Percentiles rank a stretch among this genome's conserved stretches.
Conservation (phyloP, 2,888 invertebrate species). For the Morinoia aosen region DNA sequence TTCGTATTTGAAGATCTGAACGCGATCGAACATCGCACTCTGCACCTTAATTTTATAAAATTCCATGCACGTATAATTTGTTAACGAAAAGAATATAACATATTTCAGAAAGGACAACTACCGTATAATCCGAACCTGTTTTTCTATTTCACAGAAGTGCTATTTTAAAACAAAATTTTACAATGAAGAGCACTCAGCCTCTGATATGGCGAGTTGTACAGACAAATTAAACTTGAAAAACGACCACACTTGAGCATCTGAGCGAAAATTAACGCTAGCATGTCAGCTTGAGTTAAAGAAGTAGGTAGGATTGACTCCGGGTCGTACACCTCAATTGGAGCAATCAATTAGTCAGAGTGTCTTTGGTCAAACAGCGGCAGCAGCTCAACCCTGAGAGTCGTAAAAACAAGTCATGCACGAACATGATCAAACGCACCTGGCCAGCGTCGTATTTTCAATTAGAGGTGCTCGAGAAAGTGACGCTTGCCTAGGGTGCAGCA, state of each 20-base stretch:
- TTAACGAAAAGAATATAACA: not conserved
- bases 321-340: not conserved
- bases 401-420: constrained; percentile 37
- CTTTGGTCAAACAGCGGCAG: constrained; percentile 15
- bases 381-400: constrained; percentile 18
- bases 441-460: not conserved
- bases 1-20: not conserved
- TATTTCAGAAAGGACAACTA: not conserved
- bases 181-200: no score
- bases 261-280: not conserved
- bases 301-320: not conserved
- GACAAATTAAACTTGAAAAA: no score
- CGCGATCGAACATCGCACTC: not conserved
- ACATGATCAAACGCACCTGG: constrained; percentile 23
- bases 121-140: not conserved
- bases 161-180: no score
- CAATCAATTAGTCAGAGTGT: constrained; percentile 21
- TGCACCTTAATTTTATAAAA: not conserved
- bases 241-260: no score
- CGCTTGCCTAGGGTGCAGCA: not conserved
- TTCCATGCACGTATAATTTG: not conserved
- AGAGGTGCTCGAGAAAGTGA: not conserved
- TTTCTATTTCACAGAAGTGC: not conserved
- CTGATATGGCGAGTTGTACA: no score
- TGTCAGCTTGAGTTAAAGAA: not conserved